A percentile compares a stretch with the other conserved stretches of the same genome.
Conservation (phyloP, 2,113 vertebrate species). For the Marmota monax region DNA sequence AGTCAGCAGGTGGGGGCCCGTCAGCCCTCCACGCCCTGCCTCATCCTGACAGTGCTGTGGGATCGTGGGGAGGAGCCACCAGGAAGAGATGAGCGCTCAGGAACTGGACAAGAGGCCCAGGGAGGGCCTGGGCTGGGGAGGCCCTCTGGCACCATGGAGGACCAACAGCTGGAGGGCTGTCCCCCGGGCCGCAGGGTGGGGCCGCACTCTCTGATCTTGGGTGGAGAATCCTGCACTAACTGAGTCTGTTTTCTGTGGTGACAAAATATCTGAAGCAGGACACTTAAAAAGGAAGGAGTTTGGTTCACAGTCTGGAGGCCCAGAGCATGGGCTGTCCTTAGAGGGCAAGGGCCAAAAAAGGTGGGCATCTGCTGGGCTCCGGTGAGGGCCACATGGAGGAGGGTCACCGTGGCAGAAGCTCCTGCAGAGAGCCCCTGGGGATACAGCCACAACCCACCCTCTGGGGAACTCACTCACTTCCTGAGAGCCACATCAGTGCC, state of each 20-base stretch:
- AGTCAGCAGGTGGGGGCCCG: background rate
- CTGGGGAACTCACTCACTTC: too few species aligned
- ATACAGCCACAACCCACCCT: too few species aligned
- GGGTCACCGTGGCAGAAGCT: too few species aligned
- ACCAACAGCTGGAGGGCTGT: fast-evolving
- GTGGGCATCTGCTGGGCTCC: background rate
- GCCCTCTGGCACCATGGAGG: too few species aligned
- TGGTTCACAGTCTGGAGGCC: background rate
- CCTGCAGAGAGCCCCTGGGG: too few species aligned
- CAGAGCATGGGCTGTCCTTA: too few species aligned
- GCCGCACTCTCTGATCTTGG: too few species aligned
- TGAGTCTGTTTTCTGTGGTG: background rate
- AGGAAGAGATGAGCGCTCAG: background rate
- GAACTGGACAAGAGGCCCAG: background rate
- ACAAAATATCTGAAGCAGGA: background rate
- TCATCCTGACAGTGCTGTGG: background rate
- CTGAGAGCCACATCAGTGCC: too few species aligned
- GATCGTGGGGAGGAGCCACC: background rate
- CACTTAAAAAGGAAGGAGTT: background rate
- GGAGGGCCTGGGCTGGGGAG: background rate
- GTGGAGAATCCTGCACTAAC: too few species aligned
- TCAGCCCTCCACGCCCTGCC: background rate
- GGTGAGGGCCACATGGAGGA: background rate
- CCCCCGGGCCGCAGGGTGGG: background rate
- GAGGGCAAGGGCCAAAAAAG: too few species aligned